Conservation (phyloP, 2,797 vertebrate genomes). For the Brachymystax lenok region DNA sequence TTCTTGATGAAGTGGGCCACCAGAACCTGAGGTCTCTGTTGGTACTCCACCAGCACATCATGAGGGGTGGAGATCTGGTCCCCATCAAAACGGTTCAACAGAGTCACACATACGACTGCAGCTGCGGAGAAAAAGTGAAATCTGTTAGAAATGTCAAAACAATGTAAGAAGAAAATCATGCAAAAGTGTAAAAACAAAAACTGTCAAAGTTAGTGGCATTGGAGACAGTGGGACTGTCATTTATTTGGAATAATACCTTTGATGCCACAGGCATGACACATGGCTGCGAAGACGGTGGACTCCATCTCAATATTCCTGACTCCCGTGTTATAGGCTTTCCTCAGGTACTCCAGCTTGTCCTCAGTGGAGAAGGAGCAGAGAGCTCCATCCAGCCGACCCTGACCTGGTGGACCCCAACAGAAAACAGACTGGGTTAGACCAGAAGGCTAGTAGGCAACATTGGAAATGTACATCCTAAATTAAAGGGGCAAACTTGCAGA, state of each 20-base stretch:
- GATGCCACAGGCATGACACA: constrained; percentile 83
- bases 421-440: background rate
- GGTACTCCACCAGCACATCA: constrained; percentile 82
- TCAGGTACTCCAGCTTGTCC: constrained; percentile 86
- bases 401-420: constrained; percentile 69
- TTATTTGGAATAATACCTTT: constrained; percentile 74
- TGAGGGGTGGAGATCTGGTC: constrained; percentile 85
- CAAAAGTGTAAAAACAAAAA: too few relatives aligned
- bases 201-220: background rate
- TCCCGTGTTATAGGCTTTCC: constrained; percentile 77
- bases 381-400: constrained; percentile 85
- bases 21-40: constrained; percentile 82
- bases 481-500: background rate
- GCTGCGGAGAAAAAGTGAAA: constrained; percentile 65
- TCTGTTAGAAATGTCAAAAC: background rate
- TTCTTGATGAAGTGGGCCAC: constrained; percentile 86
- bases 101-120: constrained; percentile 84
- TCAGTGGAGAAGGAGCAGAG: constrained; percentile 87
- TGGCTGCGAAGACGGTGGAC: constrained; percentile 85
- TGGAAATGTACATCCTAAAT: background rate
- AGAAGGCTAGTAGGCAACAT: background rate
- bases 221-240: background rate
- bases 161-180: background rate
- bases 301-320: constrained; percentile 92
- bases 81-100: constrained; percentile 85